Conservation (phyloP, 2,797 vertebrate genomes). For the Astyanax mexicanus region DNA sequence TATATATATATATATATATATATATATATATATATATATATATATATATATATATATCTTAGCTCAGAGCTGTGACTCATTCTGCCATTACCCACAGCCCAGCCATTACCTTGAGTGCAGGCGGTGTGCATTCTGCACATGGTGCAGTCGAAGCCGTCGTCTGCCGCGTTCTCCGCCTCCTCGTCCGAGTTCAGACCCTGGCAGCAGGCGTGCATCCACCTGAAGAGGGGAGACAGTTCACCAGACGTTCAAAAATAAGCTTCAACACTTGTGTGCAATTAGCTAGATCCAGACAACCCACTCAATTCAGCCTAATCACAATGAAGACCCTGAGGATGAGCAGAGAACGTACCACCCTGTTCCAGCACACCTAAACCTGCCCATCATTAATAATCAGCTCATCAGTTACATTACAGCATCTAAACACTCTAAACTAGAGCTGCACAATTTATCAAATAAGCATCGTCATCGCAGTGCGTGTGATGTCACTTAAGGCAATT, state of each 20-base stretch:
- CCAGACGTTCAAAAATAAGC: constrained; percentile 1
- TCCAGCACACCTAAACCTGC: not conserved
- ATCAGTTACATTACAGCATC: not conserved
- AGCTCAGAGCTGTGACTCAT: not conserved
- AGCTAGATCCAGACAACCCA: too few species aligned
- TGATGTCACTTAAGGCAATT: too few species aligned
- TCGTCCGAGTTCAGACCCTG: constrained; percentile 90
- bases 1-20: too few species aligned
- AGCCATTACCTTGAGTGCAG: constrained; percentile 79
- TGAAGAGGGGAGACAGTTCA: constrained; percentile 64
- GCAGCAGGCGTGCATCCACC: constrained; percentile 94
- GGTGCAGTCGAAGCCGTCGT: constrained; percentile 92
- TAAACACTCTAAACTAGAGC: too few species aligned
- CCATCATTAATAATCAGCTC: not conserved
- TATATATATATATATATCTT: too few species aligned
- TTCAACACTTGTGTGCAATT: not conserved
- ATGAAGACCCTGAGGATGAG: not conserved
- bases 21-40: too few species aligned
- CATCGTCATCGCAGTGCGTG: too few species aligned
- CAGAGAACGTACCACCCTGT: too few species aligned
- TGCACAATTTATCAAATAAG: too few species aligned
- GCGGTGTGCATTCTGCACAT: constrained; percentile 85
- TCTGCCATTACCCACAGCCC: not conserved
- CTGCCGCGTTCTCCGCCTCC: constrained; percentile 89
- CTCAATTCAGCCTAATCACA: too few species aligned